Conservation (phyloP, 2,888 invertebrate species). For the Blastobasis adustella region DNA sequence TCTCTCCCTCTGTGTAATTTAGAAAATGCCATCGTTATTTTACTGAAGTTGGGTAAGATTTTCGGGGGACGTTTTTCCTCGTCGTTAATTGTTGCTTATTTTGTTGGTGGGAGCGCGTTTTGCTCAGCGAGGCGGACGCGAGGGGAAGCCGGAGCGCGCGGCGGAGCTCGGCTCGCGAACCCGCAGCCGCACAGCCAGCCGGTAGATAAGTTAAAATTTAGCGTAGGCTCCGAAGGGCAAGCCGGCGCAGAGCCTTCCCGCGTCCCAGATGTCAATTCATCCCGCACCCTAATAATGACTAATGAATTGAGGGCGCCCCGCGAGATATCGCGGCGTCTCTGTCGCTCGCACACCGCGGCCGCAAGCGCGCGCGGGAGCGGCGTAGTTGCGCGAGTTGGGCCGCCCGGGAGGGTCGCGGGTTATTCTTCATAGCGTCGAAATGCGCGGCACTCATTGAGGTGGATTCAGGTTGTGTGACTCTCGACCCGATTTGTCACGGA, state of each 20-base stretch:
- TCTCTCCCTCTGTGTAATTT: not conserved
- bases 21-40: not conserved
- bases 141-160: too few relatives aligned
- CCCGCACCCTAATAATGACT: constrained; percentile 63
- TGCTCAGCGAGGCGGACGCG: too few relatives aligned
- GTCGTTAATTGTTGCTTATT: too few relatives aligned
- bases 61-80: too few relatives aligned
- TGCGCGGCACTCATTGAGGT: constrained; percentile 65
- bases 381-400: constrained; percentile 37
- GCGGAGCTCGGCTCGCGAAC: too few relatives aligned
- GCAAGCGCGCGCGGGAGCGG: constrained; percentile 44
- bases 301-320: constrained; percentile 63
- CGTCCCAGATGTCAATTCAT: constrained; percentile 71
- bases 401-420: constrained; percentile 52
- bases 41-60: too few relatives aligned
- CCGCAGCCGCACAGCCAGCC: too few relatives aligned
- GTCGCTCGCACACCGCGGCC: constrained; percentile 29
- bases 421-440: constrained; percentile 70
- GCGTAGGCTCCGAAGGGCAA: constrained; percentile 62
- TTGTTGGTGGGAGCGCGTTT: too few relatives aligned
- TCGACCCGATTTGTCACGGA: constrained; percentile 59
- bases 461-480: constrained; percentile 60
- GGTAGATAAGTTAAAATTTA: constrained; percentile 42
- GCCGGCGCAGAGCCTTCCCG: constrained; percentile 42
- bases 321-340: constrained; percentile 47